phyloP scores from a whole-genome alignment of 1,140 invertebrate genomes.

The Popillia japonica region DNA sequence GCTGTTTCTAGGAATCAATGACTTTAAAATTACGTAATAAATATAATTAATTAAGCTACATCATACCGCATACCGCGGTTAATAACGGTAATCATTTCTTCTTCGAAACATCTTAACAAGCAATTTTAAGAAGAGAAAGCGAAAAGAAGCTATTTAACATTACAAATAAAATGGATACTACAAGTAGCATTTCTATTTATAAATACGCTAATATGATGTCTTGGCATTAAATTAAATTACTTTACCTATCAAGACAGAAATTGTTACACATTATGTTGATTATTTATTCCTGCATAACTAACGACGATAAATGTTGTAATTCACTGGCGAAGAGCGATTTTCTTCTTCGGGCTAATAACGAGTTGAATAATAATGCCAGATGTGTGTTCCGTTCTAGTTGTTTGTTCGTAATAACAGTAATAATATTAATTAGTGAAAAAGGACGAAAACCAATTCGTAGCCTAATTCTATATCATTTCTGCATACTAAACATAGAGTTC shows the following conservation, averaged over 20 bases:
- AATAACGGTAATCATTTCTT: not conserved
- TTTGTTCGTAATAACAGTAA: slow-evolving; percentile 32
- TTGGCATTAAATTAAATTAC: not conserved
- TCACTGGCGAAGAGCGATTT: not conserved
- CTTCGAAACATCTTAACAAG: too few relatives aligned
- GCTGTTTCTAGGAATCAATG: too few relatives aligned
- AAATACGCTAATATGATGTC: not conserved
- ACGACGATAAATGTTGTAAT: not conserved
- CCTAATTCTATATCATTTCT: slow-evolving; percentile 27
- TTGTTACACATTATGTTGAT: not conserved
- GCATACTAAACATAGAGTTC: slow-evolving; percentile 1
- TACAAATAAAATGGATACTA: too few relatives aligned
- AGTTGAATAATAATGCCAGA: slow-evolving; percentile 9
- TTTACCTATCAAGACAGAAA: not conserved
- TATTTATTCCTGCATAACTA: not conserved
- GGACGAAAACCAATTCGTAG: slow-evolving; percentile 8
- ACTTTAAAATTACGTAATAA: not conserved
- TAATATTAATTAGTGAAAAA: slow-evolving; percentile 24
- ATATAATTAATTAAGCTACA: not conserved
- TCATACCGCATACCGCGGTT: not conserved
- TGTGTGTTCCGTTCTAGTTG: slow-evolving; percentile 21
- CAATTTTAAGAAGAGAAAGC: too few relatives aligned
- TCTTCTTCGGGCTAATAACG: slow-evolving; percentile 18
- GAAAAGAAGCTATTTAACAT: too few relatives aligned
- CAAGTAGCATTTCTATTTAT: too few relatives aligned